Base-by-base conservation (phyloP, 2,113 vertebrate genomes). In the Vimba vimba region DNA sequence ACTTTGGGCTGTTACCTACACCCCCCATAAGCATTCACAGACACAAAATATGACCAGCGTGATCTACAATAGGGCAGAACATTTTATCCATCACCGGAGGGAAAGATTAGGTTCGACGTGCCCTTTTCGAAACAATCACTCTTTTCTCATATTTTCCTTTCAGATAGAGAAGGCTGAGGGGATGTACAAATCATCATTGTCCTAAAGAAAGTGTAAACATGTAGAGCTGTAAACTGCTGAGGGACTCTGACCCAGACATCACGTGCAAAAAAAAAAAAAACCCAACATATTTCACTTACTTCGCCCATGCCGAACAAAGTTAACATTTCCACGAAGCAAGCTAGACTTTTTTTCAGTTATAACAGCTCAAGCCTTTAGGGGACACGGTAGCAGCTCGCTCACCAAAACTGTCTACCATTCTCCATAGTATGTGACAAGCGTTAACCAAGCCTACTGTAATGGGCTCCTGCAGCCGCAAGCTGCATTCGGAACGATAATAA, bases 381-480 rank as follows among this genome's bases (percentile, higher is more conserved):
- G 82, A 75, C 68, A 86, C 79, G 57, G 60, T 91, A 92, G 84
- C 85, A 74, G 55, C 64, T 17, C 23, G 11, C 89, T 86, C 82
- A 86, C 79, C 89, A 86, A 81, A 81, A 66, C 59, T 21, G 13
- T 81, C 60, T 25, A 81, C 36, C 13, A 5, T 21, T 81, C 79
- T 66, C 77, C 36, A 68, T 64, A 83, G 86, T 78, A 90, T 86
- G 69, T 89, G 90, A 92, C 90, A 92, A 88, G 91, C 88, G 91
- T 92, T 93, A 93, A 91, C 88, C 88, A 60, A 17, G 82, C 69
- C 79, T 69, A 86, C 79, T 91, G 91, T 87, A 92, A 92, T 86
- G 87, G 87, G 76, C 86, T 57, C 43, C 87, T 85, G 85, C 64
- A 62, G 79, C 86, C 81, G 59, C 59, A 47, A 88, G 88, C 83